Conservation (phyloP, 1,140 invertebrate genomes). For the Antheraea pernyi region DNA sequence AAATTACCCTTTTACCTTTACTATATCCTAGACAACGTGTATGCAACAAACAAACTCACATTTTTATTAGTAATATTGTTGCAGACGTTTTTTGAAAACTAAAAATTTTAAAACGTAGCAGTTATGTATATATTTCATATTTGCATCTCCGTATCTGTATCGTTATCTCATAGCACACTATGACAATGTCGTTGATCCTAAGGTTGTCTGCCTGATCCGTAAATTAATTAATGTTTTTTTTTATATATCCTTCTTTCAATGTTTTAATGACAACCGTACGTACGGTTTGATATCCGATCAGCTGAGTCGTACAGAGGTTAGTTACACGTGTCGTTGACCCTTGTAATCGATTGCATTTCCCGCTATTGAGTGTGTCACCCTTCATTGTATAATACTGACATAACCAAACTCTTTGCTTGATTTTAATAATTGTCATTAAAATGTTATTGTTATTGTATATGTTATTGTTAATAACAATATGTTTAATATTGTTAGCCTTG, state of each 20-base stretch:
- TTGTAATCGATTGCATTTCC: constrained; percentile 70
- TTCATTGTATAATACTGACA: constrained; percentile 50
- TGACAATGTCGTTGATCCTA: not conserved
- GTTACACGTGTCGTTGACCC: constrained; percentile 67
- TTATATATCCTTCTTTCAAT: not conserved
- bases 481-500: too few species aligned
- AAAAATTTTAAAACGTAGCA: too few species aligned
- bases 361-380: constrained; percentile 45
- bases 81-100: too few species aligned
- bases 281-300: constrained; percentile 39
- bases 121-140: too few species aligned
- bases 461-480: too few species aligned
- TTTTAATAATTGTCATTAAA: not conserved
- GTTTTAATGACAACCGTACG: not conserved
- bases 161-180: not conserved
- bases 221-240: not conserved
- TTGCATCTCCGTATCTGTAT: too few species aligned
- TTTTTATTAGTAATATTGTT: too few species aligned
- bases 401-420: not conserved
- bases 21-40: too few species aligned
- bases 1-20: too few species aligned
- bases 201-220: not conserved
- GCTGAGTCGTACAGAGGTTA: constrained; percentile 71
- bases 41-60: too few species aligned
- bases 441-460: too few species aligned